A percentile compares a stretch with the other conserved stretches of the same genome.
Conservation (phyloP, 2,113 vertebrate genomes). For the Psittacus erithacus region DNA sequence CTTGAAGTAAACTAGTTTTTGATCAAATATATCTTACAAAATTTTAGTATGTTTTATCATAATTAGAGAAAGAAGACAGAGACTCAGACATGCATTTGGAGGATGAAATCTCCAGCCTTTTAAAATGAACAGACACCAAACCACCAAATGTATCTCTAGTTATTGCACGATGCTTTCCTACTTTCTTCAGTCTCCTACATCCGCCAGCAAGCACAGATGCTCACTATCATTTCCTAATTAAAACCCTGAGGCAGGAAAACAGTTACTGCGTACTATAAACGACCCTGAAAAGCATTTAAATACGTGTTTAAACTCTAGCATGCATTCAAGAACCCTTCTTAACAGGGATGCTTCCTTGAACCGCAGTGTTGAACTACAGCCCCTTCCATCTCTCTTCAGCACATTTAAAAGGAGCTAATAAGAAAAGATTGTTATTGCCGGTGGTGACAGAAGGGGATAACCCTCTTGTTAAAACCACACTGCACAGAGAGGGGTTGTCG, state of each 20-base stretch:
- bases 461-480: not conserved
- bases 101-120: not conserved
- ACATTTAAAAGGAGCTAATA: not conserved
- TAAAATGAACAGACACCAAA: not conserved
- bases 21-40: not conserved
- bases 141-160: not conserved
- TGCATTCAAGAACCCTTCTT: not conserved
- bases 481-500: not conserved
- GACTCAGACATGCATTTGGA: not conserved
- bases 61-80: not conserved
- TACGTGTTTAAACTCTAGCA: not conserved
- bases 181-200: not conserved
- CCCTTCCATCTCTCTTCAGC: not conserved
- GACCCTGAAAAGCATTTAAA: constrained; percentile 17
- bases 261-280: not conserved
- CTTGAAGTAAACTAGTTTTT: not conserved
- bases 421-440: not conserved
- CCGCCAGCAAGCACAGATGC: constrained; percentile 6
- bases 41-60: not conserved
- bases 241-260: not conserved
- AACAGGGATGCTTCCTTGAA: not conserved
- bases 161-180: not conserved
- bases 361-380: not conserved
- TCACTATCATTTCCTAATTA: constrained; percentile 27
- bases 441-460: not conserved